Base-by-base conservation (phyloP, 1,140 invertebrate species). In the Araneus ventricosus region DNA sequence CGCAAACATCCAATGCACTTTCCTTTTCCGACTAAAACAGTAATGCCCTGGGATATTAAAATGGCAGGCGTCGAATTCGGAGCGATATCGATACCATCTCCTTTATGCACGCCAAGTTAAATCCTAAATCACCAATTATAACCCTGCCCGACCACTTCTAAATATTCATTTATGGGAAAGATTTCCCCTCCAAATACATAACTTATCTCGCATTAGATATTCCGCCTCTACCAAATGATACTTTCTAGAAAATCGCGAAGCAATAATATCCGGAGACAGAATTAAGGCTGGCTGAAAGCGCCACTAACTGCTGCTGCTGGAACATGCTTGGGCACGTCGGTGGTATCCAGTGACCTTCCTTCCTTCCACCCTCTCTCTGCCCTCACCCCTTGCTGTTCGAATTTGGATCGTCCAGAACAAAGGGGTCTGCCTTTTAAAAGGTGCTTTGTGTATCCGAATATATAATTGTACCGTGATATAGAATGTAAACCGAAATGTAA, bases 401-500 rank as follows among this genome's bases (percentile, higher is more conserved):
- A 86, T 27, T 30, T 27, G 52, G 52, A 52, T 52, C 10, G 8
- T 7, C 20, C 7, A 20, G 52, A 86, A 22, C 61, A 61, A 86
- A 57, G 52, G 84, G 52, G 34, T n/a, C n/a, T 86, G 27, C n/a
- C 84, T 86, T 86, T 86, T 86, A 86, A 59, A 86, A 86, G 84
- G 52, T 59, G 45, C 84, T 86, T 57, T 57, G 84, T 86, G 17
- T 86, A 86, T 57, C 84, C 30, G 84, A 86, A 86, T 57, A 86
- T 86, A 86, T 86, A 86, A 86, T 86, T 61, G 84, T 57, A 27
- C 27, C 20, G 84, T 61, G 30, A 86, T 86, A 61, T 52, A 61
- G 52, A 86, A 86, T 61, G 84, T 86, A 86, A 86, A 86, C 84
- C 52, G 24, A 57, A 86, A 86, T 57, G 84, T 30, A 86, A 86